These are phyloP conservation scores for Archocentrus centrarchus DNA, from an alignment of 2,113 vertebrate genomes.

Conservation along the genomic window DNA sequence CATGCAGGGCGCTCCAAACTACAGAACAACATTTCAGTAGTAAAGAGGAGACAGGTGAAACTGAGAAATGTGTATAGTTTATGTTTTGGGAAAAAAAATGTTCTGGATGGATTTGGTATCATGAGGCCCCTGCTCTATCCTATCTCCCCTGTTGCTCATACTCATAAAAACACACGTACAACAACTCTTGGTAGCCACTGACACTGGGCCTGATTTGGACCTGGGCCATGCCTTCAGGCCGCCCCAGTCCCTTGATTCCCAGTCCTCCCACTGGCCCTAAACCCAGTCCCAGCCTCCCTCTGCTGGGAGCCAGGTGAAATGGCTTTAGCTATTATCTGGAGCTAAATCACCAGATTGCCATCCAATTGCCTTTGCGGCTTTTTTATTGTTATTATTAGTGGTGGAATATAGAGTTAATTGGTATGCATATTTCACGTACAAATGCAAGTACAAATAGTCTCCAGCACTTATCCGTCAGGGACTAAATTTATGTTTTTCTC, in stretches of 20 bases:
- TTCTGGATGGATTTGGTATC: constrained; percentile 6
- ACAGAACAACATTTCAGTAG: constrained; percentile 46
- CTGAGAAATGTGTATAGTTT: background rate
- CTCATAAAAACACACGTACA: constrained; percentile 33
- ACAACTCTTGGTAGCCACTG: constrained; percentile 52
- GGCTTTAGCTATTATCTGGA: constrained; percentile 51
- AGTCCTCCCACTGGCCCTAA: constrained; percentile 35
- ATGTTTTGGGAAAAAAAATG: background rate
- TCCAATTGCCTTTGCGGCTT: constrained; percentile 17
- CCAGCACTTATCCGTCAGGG: constrained; percentile 43
- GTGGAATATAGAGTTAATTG: constrained; percentile 56
- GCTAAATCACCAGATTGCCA: constrained; percentile 42
- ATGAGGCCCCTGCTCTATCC: background rate
- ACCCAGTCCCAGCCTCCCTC: constrained; percentile 56
- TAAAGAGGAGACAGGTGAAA: constrained; percentile 32
- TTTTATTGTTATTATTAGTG: constrained; percentile 46
- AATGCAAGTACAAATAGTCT: constrained; percentile 47
- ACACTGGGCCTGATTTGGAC: constrained; percentile 71
- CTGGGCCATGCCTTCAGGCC: constrained; percentile 75
- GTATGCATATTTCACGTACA: constrained; percentile 47
- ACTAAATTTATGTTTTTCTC: constrained; percentile 46
- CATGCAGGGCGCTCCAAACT: constrained; percentile 38
- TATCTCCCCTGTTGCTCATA: background rate
- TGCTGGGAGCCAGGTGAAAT: constrained; percentile 53
- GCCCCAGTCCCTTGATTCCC: constrained; percentile 49